Evolutionary conservation across 2,113 vertebrate genomes (phyloP), one percentile per base, ranked within the genome.

Genomic region (Neoarius graeffei): DNA sequence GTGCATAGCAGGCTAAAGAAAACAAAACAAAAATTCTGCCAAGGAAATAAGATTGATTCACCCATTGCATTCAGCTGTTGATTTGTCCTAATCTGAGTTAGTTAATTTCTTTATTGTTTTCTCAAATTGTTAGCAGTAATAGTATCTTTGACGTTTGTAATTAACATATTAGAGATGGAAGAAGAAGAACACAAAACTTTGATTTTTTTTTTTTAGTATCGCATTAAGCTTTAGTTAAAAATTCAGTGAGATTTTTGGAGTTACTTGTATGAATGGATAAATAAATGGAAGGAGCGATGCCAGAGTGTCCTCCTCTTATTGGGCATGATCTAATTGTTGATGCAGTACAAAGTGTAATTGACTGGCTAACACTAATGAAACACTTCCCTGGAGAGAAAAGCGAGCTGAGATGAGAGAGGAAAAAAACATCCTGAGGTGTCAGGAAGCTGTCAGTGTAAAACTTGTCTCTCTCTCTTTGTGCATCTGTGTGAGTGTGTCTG

Each of bases 311-410:
- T 74, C 14, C 52, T 79, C 54, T 50, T 48, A n/a, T 81, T 71
- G 30, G 57, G 30, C 50, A 82, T 11, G 20, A 87, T 67, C 73
- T 84, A 84, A 81, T 84, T 69, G 82, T 54, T 64, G 77, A 81
- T 48, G 64, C 60, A 71, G 30, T 67, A 54, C n/a, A 56, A 87
- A 85, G 86, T 92, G 81, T 92, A 92, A 94, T 92, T 92, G 92
- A 88, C 89, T 62, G 50, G 74, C 91, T 93, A 88, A 92, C 10
- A 54, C 42, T 69, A 88, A 85, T 92, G 91, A 91, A 89, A 86
- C 81, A 59, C 88, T 88, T 90, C 87, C 85, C 85, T 27, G 80
- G 85, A 89, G 88, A 82, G 42, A 86, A 66, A 56, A 66, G 10
- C n/a, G 15, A 80, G 56, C 54, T 50, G 0, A 74, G 42, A 42